Evolutionary conservation across 1,140 invertebrate genomes (phyloP), one percentile per base, ranked within the genome.

Genomic region (Brachionus rotundiformis): DNA sequence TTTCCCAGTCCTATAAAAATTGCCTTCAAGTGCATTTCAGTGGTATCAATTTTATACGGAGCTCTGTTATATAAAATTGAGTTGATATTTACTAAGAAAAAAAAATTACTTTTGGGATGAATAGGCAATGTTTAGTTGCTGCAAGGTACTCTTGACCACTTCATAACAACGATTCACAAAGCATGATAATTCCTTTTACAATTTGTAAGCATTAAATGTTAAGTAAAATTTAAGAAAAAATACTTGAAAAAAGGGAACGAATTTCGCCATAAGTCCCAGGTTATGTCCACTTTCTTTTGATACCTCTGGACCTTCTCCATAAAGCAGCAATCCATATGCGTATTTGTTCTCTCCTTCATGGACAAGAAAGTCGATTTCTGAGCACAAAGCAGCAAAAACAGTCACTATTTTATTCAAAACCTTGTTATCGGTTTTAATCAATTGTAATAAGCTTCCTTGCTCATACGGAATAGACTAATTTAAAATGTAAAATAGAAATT

Each of bases 391-490:
- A n/a, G 92, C 91, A 59, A 95, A 90, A 0, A 93, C 92, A 33
- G 92, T 91, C n/a, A 95, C 87, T 16, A 94, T 90, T 89, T 94
- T 94, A 76, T 93, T 93, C 81, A 94, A 90, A 19, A 92, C 88
- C 86, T 93, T 92, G 86, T 94, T 94, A 86, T 95, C 93, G 27
- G 92, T 93, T 83, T 92, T 91, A 23, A 93, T 90, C 44, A 94
- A 85, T 83, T 93, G 90, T 29, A 92, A 86, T 47, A 93, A 85
- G 29, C 89, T 88, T 8, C 92, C 90, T 83, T 91, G 88, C 87
- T 94, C 93, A 41, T 47, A 81, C 1, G 59, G 76, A 27, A 54
- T 41, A 11, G 54, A 63, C 79, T 81, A 6, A 25, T 10, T 23
- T 29, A 8, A 13, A 2, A 63, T 29, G 29, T n/a, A 5, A 49